These are phyloP conservation scores for Zapus hudsonius DNA, from an alignment of 2,113 vertebrate genomes.

Conservation along the genomic window DNA sequence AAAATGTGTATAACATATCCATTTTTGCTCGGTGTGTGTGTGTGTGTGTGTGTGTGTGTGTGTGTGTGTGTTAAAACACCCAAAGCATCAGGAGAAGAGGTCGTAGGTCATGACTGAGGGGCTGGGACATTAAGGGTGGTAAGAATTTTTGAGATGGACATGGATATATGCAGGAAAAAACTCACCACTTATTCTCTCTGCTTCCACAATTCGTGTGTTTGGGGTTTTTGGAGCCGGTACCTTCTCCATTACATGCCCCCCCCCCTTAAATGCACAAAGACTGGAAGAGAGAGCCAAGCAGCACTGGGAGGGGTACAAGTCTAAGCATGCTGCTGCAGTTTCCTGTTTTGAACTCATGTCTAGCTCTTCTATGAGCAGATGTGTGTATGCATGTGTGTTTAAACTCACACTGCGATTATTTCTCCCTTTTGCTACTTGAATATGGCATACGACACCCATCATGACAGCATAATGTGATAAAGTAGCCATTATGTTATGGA, in stretches of 20 bases:
- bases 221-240: background rate
- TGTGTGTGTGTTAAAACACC: background rate
- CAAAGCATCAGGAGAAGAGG: background rate
- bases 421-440: background rate
- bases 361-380: background rate
- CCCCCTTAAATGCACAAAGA: background rate
- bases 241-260: background rate
- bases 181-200: background rate
- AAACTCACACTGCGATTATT: background rate
- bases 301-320: background rate
- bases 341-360: background rate
- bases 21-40: background rate
- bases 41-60: no score
- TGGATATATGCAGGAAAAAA: background rate
- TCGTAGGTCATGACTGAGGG: background rate
- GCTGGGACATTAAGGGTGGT: background rate
- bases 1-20: background rate
- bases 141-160: background rate
- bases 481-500: background rate
- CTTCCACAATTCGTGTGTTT: slow-evolving; percentile 2
- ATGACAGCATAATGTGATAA: background rate
- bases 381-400: background rate
- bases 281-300: background rate
- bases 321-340: background rate
- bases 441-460: background rate